Evolutionary conservation across 2,113 vertebrate genomes (phyloP), one percentile per base, ranked within the genome.

Genomic region (Esox niger): DNA sequence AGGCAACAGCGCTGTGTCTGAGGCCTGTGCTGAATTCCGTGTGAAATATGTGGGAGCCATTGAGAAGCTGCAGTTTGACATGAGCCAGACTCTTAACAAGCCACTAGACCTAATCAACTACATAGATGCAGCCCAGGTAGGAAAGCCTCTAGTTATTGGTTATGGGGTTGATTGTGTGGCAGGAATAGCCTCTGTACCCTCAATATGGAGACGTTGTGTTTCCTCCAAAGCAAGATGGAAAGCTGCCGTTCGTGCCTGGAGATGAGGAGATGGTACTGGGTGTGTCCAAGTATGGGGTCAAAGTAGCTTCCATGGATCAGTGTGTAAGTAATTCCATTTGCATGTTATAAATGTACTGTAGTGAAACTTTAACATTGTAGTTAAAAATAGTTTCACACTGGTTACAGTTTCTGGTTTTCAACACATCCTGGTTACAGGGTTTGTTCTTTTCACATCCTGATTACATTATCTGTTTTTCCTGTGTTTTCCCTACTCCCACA

Each of bases 41-140:
- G 95, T 99, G 27, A 97, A 94, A 73, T 99, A 98, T 64, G 93
- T 99, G 70, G 97, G 97, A 75, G 93, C 93, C 73, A 93, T 99
- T 65, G 94, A 98, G 89, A 96, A 93, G 71, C 38, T 98, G 76
- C 92, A 93, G 73, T 88, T 91, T 59, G 91, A 92, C 11, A 94
- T 97, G 79, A 95, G 93, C 82, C 92, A 90, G 79, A 89, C 79
- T 69, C 93, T 99, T 0, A 93, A 97, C 79, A 94, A 95, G 49
- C 95, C 97, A 1, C 70, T 96, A 76, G 95, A 99, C 79, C 91
- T 99, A 77, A 98, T 99, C 82, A 98, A 95, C 82, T 99, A 96
- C 30, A 97, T 99, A 33, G 97, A 99, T 73, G 90, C 94, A 21
- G 94, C 95, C 56, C 97, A 99, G 95, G 97, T 98, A 86, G 92